Evolutionary conservation across 1,140 invertebrate genomes (phyloP), one percentile per base, ranked within the genome.

Genomic region (Pantala flavescens): DNA sequence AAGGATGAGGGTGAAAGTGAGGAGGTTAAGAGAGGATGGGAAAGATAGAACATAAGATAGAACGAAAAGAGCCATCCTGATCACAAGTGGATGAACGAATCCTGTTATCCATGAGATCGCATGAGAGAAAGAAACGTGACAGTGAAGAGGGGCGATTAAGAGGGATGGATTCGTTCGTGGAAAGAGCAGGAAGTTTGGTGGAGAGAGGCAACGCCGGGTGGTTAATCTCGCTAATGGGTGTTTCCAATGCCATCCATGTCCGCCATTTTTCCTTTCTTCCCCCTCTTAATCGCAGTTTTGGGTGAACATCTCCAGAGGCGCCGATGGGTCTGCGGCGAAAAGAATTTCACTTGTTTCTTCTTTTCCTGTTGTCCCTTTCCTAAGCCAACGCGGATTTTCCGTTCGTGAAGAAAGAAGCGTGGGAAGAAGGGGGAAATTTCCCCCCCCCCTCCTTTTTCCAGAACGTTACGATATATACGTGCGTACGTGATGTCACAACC

Each of bases 151-250:
- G 49, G 49, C n/a, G 49, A 12, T 16, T 63, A 21, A 19, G 49
- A 63, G 49, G 49, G 49, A 36, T 36, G 28, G 28, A 36, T 36
- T 36, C 9, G 28, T 36, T 9, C 9, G 28, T 36, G 28, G 28
- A 36, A 9, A 36, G 49, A 63, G n/a, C 16, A 21, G 49, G n/a
- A 21, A 63, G 49, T 63, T 63, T 21, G 12, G 5, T 12, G 49
- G 49, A 63, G 49, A 21, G n/a, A 16, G 49, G n/a, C 1, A 63
- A 14, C 5, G n/a, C 1, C 2, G 49, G 49, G 49, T 14, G 49
- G 49, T 63, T 63, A 63, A 63, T 63, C 49, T 63, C 49, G 49
- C 49, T 63, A 63, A 63, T 63, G 49, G 49, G 49, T 63, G 49
- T 63, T 63, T 63, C 49, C 14, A 63, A 63, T 63, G 3, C 49